These are phyloP conservation scores for Emmelina monodactyla DNA, from an alignment of 2,888 invertebrate species.

Conservation along the genomic window DNA sequence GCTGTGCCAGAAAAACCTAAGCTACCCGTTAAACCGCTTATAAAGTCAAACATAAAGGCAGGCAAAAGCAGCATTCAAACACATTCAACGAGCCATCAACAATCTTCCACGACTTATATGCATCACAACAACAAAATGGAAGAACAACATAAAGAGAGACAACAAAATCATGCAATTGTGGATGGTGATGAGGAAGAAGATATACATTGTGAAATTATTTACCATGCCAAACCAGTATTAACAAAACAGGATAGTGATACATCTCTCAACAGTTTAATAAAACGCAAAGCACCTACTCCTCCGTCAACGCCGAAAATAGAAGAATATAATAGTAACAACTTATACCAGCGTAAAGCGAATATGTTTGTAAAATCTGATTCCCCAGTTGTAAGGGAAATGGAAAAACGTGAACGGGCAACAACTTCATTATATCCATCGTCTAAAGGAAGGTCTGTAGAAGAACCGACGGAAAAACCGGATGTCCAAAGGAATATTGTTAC, in stretches of 20 bases:
- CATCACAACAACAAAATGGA: conserved; percentile 63
- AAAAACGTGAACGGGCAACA: conserved; percentile 71
- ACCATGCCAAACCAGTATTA: conserved; percentile 55
- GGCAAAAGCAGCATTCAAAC: conserved; percentile 31
- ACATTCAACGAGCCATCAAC: no score
- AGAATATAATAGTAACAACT: conserved; percentile 48
- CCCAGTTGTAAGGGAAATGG: conserved; percentile 76
- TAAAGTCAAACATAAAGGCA: conserved; percentile 57
- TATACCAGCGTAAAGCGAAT: conserved; percentile 69
- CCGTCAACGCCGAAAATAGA: conserved; percentile 63
- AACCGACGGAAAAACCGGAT: conserved; percentile 15
- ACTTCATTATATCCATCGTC: conserved; percentile 25
- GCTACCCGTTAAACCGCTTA: conserved; percentile 64
- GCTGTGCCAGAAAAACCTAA: conserved; percentile 77
- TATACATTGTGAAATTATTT: conserved; percentile 45
- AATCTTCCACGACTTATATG: not conserved
- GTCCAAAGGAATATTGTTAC: conserved; percentile 19
- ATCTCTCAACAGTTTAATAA: conserved; percentile 65
- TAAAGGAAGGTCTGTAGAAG: conserved; percentile 36
- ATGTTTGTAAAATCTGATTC: conserved; percentile 68
- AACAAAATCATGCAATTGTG: conserved; percentile 45
- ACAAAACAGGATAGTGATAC: conserved; percentile 67
- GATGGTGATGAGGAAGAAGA: conserved; percentile 43
- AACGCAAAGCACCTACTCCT: conserved; percentile 81
- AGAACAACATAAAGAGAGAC: conserved; percentile 50